Conservation (phyloP, 2,113 vertebrate genomes). For the Alligator sinensis region DNA sequence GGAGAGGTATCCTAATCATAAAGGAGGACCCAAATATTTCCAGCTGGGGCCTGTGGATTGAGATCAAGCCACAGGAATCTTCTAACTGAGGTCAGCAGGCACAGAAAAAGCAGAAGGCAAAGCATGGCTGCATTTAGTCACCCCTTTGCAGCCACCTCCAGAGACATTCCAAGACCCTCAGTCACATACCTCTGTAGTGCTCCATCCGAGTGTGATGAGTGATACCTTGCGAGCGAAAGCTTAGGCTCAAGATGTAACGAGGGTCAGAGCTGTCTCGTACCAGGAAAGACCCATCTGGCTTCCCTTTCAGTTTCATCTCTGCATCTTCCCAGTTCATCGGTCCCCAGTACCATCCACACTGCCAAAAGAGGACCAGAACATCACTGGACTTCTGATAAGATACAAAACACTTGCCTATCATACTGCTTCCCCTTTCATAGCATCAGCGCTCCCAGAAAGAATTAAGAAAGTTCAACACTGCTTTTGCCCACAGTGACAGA, state of each 20-base stretch:
- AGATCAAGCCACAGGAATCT: neutral
- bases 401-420: neutral
- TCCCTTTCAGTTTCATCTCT: conserved; percentile 97
- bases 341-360: conserved; percentile 99
- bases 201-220: conserved; percentile 97
- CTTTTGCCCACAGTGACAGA: neutral
- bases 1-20: no score
- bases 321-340: conserved; percentile 99
- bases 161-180: accelerated
- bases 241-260: conserved; percentile 96
- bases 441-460: neutral
- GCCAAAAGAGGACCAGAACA: neutral
- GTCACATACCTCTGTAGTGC: conserved; percentile 89
- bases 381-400: neutral
- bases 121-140: neutral
- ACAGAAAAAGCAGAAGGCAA: neutral
- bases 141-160: neutral
- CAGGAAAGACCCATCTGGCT: conserved; percentile 94
- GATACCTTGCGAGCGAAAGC: conserved; percentile 95
- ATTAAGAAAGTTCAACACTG: neutral
- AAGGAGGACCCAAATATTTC: no score
- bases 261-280: conserved; percentile 97
- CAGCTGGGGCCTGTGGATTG: neutral
- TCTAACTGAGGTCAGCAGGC: accelerated
- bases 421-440: neutral